Evolutionary conservation across 2,888 invertebrate species (phyloP).

Genomic region (Sminthurides aquaticus): DNA sequence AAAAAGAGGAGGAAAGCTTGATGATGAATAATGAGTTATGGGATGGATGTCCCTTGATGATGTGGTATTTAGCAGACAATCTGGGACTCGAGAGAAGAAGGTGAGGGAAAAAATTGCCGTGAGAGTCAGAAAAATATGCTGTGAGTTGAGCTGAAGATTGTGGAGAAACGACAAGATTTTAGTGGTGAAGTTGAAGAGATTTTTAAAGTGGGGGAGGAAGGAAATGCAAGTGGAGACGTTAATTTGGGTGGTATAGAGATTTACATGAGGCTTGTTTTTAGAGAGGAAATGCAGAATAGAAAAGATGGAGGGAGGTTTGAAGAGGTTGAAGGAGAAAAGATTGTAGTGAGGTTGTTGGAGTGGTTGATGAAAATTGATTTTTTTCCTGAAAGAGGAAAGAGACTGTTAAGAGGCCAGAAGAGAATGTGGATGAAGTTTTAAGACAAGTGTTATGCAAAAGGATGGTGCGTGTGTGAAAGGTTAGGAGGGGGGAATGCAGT

Average conservation of each 20-base stretch:
- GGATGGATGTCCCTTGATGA: neutral
- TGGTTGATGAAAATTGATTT: neutral
- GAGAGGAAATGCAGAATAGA: neutral
- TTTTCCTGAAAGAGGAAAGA: neutral
- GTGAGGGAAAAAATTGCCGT: neutral
- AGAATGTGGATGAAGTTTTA: neutral
- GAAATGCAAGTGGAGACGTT: neutral
- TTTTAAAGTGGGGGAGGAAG: neutral
- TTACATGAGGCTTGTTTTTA: neutral
- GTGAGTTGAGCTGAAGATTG: too few species aligned
- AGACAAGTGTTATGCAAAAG: neutral
- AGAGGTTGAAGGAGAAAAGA: neutral
- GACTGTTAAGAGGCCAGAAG: neutral
- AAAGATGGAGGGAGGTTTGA: neutral
- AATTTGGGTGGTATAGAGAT: neutral
- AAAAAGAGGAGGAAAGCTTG: neutral
- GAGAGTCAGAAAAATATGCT: neutral
- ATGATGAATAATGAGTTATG: neutral
- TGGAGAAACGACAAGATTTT: too few species aligned
- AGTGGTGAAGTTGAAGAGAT: neutral
- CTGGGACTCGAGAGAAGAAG: neutral
- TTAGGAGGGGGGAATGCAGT: neutral
- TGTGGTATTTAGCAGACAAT: conserved; percentile 1
- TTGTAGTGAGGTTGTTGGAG: neutral
- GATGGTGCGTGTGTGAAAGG: neutral